Evolutionary conservation across 2,888 invertebrate species (phyloP), one percentile per base, ranked within the genome.

Genomic region (Falcaria lacertinaria): DNA sequence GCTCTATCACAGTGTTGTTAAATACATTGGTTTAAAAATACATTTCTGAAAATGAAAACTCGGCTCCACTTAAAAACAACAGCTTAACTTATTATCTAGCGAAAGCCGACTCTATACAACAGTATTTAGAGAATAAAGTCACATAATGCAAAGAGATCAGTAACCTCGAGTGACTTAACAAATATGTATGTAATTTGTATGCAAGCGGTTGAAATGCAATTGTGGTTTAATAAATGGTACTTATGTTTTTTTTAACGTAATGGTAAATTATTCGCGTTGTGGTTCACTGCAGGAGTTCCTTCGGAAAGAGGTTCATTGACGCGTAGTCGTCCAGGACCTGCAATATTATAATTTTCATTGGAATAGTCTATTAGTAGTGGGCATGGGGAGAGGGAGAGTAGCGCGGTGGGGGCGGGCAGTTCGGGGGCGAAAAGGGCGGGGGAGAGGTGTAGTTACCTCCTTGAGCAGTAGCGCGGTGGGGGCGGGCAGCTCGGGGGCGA

Each of bases 291-390:
- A 91, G 77, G 54, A 94, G 86, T 41, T 94, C 93, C 70, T 91
- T 91, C 1, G 97, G 97, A 78, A 97, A 97, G 49, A 97, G 91
- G 63, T 95, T 94, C 93, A 96, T 95, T 34, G 91, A 84, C 39
- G 94, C 91, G 68, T 94, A 97, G 82, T 97, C 97, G 56, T 95
- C 91, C 17, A 97, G 81, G 44, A 97, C 92, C 93, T 94, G 85
- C 0, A 79, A 69, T 11, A 11, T 1, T 11, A 11, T n/a, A n/a
- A n/a, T n/a, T n/a, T n/a, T n/a, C n/a, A n/a, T n/a, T n/a, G n/a
- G n/a, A n/a, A n/a, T n/a, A n/a, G n/a, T n/a, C n/a, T n/a, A n/a
- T n/a, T n/a, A n/a, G n/a, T n/a, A n/a, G n/a, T n/a, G n/a, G n/a
- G n/a, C n/a, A n/a, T n/a, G n/a, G n/a, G n/a, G n/a, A n/a, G n/a